Conservation (phyloP, 2,888 invertebrate genomes). For the Chesias legatella region DNA sequence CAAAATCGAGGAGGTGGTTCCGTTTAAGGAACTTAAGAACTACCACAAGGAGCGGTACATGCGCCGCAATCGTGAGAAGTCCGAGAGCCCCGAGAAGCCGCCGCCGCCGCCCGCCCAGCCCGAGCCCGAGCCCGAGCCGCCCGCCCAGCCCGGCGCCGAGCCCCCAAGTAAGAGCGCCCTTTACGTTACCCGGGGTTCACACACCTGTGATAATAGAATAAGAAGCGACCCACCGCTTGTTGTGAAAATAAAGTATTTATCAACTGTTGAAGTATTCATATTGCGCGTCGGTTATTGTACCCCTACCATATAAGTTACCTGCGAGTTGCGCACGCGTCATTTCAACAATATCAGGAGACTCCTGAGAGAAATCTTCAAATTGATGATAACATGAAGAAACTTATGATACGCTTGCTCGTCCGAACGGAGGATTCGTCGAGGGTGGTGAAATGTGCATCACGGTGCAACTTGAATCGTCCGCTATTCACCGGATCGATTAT, state of each 20-base stretch:
- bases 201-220: conserved; percentile 58
- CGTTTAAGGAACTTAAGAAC: conserved; percentile 80
- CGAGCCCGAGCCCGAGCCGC: conserved; percentile 25
- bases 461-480: too few species aligned
- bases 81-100: conserved; percentile 74
- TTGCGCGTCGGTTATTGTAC: conserved; percentile 54
- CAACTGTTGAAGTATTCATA: conserved; percentile 71
- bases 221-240: conserved; percentile 46
- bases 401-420: too few species aligned
- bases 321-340: conserved; percentile 1
- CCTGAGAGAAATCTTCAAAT: too few species aligned
- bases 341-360: too few species aligned
- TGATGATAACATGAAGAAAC: too few species aligned
- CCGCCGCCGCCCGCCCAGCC: conserved; percentile 26
- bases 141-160: conserved; percentile 33
- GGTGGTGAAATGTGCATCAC: too few species aligned
- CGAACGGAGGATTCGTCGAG: too few species aligned
- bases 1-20: conserved; percentile 42
- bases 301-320: conserved; percentile 53
- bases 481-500: too few species aligned
- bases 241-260: conserved; percentile 73
- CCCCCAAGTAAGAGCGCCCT: conserved; percentile 75
- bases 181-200: conserved; percentile 39
- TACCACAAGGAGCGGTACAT: conserved; percentile 83
- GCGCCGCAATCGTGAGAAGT: conserved; percentile 82